Conservation (phyloP, 2,113 vertebrate genomes). For the Anarrhichthys ocellatus region DNA sequence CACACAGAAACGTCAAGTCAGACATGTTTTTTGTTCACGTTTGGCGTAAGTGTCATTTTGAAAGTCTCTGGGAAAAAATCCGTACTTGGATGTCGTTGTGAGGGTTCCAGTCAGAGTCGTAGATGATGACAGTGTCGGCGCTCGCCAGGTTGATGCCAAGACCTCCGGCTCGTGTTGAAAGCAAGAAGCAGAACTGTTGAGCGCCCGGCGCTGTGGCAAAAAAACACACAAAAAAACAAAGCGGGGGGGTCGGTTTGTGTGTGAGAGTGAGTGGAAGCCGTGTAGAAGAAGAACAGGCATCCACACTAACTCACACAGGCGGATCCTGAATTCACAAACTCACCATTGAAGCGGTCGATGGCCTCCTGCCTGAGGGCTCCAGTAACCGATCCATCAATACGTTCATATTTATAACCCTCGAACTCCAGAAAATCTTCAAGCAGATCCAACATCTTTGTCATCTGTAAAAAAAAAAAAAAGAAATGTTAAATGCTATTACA, state of each 20-base stretch:
- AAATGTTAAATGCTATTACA: not conserved
- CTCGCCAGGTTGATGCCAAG: conserved; percentile 98
- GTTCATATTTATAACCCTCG: conserved; percentile 97
- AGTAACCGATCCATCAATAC: conserved; percentile 95
- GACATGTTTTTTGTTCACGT: no score
- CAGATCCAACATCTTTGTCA: conserved; percentile 99
- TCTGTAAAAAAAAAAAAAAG: conserved; percentile 75
- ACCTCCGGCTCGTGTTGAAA: conserved; percentile 96
- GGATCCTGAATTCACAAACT: conserved; percentile 33
- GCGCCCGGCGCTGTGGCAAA: conserved; percentile 90
- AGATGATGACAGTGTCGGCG: conserved; percentile 97
- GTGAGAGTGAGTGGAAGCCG: not conserved
- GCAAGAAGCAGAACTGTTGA: conserved; percentile 98
- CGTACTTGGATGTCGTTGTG: conserved; percentile 99
- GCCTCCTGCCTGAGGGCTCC: conserved; percentile 96
- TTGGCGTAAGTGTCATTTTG: not conserved
- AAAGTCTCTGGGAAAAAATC: not conserved
- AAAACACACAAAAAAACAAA: conserved; percentile 39
- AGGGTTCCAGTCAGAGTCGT: conserved; percentile 99
- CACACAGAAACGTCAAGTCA: no score
- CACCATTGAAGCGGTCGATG: conserved; percentile 98
- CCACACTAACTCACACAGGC: not conserved
- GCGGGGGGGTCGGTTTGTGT: conserved; percentile 22
- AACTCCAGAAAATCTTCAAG: conserved; percentile 97
- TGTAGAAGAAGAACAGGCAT: not conserved